Evolutionary conservation across 2,888 invertebrate species (phyloP), one percentile per base, ranked within the genome.

Genomic region (Phymatocera aterrima): DNA sequence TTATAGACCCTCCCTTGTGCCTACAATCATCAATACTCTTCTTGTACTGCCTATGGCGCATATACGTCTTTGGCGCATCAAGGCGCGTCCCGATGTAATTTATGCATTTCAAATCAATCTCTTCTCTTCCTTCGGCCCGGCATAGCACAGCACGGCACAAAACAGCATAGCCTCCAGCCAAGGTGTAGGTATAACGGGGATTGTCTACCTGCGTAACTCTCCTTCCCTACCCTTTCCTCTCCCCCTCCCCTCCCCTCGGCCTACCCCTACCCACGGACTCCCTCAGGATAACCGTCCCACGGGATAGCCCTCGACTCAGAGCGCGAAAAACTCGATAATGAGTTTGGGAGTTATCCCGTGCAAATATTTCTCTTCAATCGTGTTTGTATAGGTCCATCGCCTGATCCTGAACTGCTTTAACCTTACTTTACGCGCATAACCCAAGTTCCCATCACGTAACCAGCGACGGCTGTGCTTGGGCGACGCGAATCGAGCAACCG

Each of bases 41-140:
- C 48, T 81, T 77, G n/a, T n/a, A n/a, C n/a, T 78, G 78, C 79
- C 79, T 78, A 80, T 80, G 43, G 43, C 80, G 74, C 65, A 64
- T 65, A 74, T 77, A 51, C 78, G 65, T 78, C 78, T 68, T 77
- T 65, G 77, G 34, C 80, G 21, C 37, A 60, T 72, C 64, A 75
- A 75, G 43, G 81, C 80, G 80, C 82, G 86, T 86, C 88, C 86
- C 84, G 84, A 88, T 86, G 86, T 90, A 90, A 90, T 90, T 89
- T 90, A 90, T 90, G 90, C 90, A 89, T 88, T 85, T 88, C 90
- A 88, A 90, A 90, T 90, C 90, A 90, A 89, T 90, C 90, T 90
- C 88, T 81, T 82, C 84, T 81, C 84, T 83, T 84, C 79, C 81
- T 75, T 77, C 79, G 80, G 65, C 77, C 24, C 4, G 4, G 40